Conservation (phyloP, 2,113 vertebrate genomes). For the Pluvialis apricaria region DNA sequence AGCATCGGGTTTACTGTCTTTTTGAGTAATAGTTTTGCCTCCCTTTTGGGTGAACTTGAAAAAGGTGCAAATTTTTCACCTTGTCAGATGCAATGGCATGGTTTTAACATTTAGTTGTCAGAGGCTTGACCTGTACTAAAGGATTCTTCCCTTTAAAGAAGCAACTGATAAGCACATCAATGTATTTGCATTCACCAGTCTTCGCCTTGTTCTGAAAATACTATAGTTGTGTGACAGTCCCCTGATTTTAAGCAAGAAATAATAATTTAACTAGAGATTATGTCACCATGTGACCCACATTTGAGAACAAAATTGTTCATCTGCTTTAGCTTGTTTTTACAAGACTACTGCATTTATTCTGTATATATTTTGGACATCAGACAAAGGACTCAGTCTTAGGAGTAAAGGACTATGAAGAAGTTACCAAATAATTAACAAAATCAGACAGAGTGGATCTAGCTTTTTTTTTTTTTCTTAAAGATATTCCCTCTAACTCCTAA, state of each 20-base stretch:
- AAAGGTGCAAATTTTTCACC: neutral
- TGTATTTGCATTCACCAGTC: neutral
- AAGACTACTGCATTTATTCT: neutral
- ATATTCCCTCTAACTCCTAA: neutral
- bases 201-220: neutral
- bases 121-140: neutral
- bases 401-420: neutral
- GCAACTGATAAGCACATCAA: neutral
- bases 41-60: neutral
- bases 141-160: neutral
- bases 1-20: neutral
- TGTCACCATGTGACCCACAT: neutral
- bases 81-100: neutral
- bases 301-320: neutral
- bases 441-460: neutral
- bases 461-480: neutral
- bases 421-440: neutral
- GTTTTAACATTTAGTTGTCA: neutral
- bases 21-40: neutral
- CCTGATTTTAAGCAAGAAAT: slow-evolving; percentile 4
- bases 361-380: neutral
- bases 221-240: neutral
- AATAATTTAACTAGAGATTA: neutral
- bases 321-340: neutral
- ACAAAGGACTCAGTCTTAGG: neutral